Conservation (phyloP, 2,888 invertebrate genomes). For the Nomada goodeniana region DNA sequence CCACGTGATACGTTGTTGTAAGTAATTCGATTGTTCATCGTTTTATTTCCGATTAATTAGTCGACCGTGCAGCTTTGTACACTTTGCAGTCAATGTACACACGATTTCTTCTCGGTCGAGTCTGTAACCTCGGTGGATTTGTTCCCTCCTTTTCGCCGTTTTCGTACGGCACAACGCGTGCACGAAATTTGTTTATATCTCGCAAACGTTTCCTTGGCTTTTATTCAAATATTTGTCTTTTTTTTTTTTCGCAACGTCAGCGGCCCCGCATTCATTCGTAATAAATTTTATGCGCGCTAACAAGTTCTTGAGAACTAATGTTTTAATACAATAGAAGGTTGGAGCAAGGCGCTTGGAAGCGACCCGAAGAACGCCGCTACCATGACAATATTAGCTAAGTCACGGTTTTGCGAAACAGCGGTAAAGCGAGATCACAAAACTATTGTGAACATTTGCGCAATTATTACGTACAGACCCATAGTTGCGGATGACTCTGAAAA, state of each 20-base stretch:
- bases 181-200: too few species aligned
- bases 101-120: background rate
- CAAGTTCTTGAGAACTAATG: background rate
- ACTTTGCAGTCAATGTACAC: background rate
- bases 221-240: too few species aligned
- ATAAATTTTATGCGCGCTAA: too few species aligned
- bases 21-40: background rate
- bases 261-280: too few species aligned
- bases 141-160: too few species aligned
- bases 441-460: background rate
- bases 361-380: too few species aligned
- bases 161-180: too few species aligned
- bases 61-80: background rate
- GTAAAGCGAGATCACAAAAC: background rate
- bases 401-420: background rate
- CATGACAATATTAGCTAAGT: background rate
- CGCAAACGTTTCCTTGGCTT: background rate
- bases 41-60: background rate
- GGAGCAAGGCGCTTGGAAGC: background rate
- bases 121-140: background rate
- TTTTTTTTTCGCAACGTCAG: too few species aligned
- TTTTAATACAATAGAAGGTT: too few species aligned
- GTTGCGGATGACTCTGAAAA: background rate
- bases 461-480: background rate
- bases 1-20: conserved; percentile 16